Percentiles rank a stretch among this genome's conserved stretches.
Evolutionary conservation across 2,888 invertebrate species (phyloP).

Genomic region (Caenorhabditis afra): DNA sequence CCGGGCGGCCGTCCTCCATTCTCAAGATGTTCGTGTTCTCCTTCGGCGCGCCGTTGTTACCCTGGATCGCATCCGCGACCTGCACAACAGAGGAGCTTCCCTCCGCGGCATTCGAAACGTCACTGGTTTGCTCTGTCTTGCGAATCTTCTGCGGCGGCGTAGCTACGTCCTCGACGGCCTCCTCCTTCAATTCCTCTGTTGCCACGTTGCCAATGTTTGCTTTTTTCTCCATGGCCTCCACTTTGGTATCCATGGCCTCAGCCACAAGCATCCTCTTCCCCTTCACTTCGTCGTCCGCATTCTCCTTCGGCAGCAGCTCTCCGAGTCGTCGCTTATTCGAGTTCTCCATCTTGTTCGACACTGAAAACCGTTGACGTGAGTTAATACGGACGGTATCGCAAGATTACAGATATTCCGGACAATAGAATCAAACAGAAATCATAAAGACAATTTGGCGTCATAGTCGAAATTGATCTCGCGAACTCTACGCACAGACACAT

Average conservation of each 20-base stretch:
- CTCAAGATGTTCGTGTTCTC: constrained; percentile 12
- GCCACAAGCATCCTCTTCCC: not conserved
- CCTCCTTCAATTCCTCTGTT: not conserved
- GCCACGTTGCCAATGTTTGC: not conserved
- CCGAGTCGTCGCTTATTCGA: not conserved
- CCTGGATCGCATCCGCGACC: constrained; percentile 13
- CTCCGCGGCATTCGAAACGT: constrained; percentile 2
- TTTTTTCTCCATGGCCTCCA: not conserved
- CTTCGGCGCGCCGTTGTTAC: constrained; percentile 24
- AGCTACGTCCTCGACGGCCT: not conserved
- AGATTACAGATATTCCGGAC: too few relatives aligned
- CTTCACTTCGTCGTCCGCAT: not conserved
- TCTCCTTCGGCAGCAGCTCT: not conserved
- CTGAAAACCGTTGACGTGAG: not conserved
- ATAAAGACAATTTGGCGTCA: too few relatives aligned
- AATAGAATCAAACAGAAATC: too few relatives aligned
- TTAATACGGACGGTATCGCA: too few relatives aligned
- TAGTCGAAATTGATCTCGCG: too few relatives aligned
- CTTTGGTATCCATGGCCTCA: not conserved
- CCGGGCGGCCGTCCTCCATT: constrained; percentile 19
- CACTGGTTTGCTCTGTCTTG: constrained; percentile 6
- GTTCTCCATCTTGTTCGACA: not conserved
- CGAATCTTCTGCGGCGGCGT: constrained; percentile 1
- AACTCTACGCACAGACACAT: too few relatives aligned
- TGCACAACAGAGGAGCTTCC: not conserved